These are phyloP conservation scores for Pempheris klunzingeri DNA, from an alignment of 2,797 vertebrate genomes.

Conservation along the genomic window DNA sequence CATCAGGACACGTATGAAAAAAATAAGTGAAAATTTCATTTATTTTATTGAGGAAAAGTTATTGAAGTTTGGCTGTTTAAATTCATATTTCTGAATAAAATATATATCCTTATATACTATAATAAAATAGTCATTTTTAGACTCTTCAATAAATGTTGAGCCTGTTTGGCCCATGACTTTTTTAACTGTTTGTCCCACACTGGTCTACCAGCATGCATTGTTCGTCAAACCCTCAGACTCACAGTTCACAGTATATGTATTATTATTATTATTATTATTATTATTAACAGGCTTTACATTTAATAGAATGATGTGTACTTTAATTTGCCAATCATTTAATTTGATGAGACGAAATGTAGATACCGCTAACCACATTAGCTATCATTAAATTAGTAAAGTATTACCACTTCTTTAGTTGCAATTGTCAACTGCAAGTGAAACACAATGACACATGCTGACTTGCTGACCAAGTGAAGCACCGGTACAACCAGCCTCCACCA, in stretches of 20 bases:
- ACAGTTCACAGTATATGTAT: background rate
- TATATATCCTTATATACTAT: too few relatives aligned
- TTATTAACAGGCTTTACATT: background rate
- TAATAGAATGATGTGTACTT: background rate
- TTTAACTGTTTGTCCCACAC: background rate
- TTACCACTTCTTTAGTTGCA: constrained; percentile 1
- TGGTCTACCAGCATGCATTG: background rate
- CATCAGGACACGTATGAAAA: too few relatives aligned
- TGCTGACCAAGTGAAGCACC: constrained; percentile 22
- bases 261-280: too few relatives aligned
- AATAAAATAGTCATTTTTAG: too few relatives aligned
- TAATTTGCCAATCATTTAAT: too few relatives aligned
- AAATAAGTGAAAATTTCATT: too few relatives aligned
- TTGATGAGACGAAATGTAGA: too few relatives aligned
- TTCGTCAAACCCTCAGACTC: constrained; percentile 2
- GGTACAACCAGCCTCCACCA: background rate
- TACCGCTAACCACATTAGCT: background rate
- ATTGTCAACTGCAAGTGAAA: constrained; percentile 3
- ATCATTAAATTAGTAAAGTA: background rate
- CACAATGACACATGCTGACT: background rate
- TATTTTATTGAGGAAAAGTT: too few relatives aligned
- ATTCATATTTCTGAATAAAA: too few relatives aligned
- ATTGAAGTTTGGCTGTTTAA: too few relatives aligned
- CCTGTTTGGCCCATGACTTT: too few relatives aligned
- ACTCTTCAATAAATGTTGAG: too few relatives aligned